A percentile compares a stretch with the other conserved stretches of the same genome.
These are phyloP conservation scores for Microdon myrmicae DNA, from an alignment of 2,888 invertebrate species.

Conservation along the genomic window DNA sequence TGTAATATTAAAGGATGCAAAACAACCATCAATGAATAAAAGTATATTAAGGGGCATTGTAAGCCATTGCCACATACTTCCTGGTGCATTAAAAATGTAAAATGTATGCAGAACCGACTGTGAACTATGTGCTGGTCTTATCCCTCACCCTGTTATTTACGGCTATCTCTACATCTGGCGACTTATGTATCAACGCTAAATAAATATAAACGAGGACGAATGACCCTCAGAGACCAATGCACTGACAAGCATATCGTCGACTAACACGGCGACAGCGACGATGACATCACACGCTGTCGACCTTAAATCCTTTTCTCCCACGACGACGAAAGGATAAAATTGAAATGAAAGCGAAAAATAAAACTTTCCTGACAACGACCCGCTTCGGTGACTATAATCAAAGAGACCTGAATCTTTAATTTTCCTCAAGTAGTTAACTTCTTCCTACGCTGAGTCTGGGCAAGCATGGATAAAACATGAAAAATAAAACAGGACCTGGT, in stretches of 20 bases:
- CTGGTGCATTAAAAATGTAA: slow-evolving; percentile 50
- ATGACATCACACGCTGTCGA: slow-evolving; percentile 34
- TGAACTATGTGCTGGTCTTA: neutral
- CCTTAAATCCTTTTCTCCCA: slow-evolving; percentile 33
- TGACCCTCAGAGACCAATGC: slow-evolving; percentile 47
- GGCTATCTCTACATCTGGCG: slow-evolving; percentile 22
- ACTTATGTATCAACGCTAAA: slow-evolving; percentile 32
- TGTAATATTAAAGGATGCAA: slow-evolving; percentile 13
- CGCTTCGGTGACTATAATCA: too few relatives aligned
- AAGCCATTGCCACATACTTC: slow-evolving; percentile 39
- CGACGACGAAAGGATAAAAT: slow-evolving; percentile 27
- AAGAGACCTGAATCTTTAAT: too few relatives aligned
- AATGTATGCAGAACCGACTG: slow-evolving; percentile 37
- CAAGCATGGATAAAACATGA: too few relatives aligned
- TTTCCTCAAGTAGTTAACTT: too few relatives aligned
- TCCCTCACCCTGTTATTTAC: slow-evolving; percentile 1
- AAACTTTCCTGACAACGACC: slow-evolving; percentile 28
- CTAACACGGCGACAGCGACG: slow-evolving; percentile 11
- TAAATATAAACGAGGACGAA: slow-evolving; percentile 48
- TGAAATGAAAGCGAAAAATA: slow-evolving; percentile 37
- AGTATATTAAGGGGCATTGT: slow-evolving; percentile 39
- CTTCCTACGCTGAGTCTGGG: too few relatives aligned
- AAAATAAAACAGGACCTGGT: too few relatives aligned
- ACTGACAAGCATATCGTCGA: slow-evolving; percentile 29
- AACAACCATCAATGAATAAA: slow-evolving; percentile 15